Evolutionary conservation across 2,797 vertebrate genomes (phyloP), one percentile per base, ranked within the genome.

Genomic region (Pseudomugil tenellus): DNA sequence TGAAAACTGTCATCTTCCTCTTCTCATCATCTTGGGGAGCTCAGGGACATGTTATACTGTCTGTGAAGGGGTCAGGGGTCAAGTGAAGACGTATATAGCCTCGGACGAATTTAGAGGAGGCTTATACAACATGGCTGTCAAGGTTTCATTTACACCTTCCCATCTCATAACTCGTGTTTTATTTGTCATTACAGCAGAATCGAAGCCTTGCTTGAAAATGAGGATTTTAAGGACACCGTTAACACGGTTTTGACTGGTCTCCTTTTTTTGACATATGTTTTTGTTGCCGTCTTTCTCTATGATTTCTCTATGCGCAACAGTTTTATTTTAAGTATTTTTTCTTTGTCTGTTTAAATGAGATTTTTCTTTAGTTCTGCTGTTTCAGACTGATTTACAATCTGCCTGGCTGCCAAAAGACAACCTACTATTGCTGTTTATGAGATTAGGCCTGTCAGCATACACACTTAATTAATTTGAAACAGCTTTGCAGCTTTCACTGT

Each of bases 61-160:
- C 68, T 34, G 64, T 49, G 28, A 63, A 76, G 60, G 26, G 79
- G 84, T 86, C 84, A 79, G 57, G 52, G 84, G 62, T 79, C 31
- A 26, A 29, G 48, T 32, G 4, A 71, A 79, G 67, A 76, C 71
- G 49, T 79, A 67, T 72, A 39, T 60, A 70, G 70, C 69, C 73
- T 59, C 60, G 41, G 59, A 54, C 68, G 69, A 55, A 74, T 71
- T 49, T 16, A 55, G 70, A 34, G 19, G 58, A 58, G 58, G 53
- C 23, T 59, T 68, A 39, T 53, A 73, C 14, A 41, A 64, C 9
- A 48, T 12, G 39, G 54, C 76, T 77, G 76, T 78, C 78, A 68
- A 55, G 28, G 67, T 86, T 86, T 79, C 76, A 88, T 90, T 88
- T 81, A 70, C 86, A 84, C 85, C 83, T 85, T 67, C 52, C 25